Percentiles rank a stretch among this genome's conserved stretches.
Evolutionary conservation across 2,797 vertebrate genomes (phyloP).

Genomic region (Crocodylus rhombifer): DNA sequence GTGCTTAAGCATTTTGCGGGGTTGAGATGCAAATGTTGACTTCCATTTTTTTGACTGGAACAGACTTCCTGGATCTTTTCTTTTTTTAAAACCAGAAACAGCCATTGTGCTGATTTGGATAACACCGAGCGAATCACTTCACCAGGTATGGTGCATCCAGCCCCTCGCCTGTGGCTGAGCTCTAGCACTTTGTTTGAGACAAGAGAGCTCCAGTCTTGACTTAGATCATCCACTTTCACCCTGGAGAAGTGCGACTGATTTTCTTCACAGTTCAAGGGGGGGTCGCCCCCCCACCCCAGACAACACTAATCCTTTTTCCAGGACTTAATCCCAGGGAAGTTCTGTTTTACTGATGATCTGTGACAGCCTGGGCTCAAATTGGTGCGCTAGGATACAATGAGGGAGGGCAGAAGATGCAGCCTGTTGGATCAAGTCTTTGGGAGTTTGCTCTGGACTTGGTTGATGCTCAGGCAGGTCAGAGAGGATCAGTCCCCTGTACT

Average conservation of each 20-base stretch:
- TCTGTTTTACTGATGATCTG: not conserved
- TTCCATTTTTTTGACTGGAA: not conserved
- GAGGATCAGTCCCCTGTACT: not conserved
- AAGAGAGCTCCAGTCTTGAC: not conserved
- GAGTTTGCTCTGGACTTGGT: not conserved
- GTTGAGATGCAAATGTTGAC: not conserved
- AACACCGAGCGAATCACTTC: constrained; percentile 13
- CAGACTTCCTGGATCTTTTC: not conserved
- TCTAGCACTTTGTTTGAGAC: not conserved
- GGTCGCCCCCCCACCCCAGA: not conserved
- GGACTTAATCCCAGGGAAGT: not conserved
- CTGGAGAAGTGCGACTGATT: not conserved
- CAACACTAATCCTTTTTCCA: not conserved
- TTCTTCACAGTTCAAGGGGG: not conserved
- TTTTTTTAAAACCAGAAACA: not conserved
- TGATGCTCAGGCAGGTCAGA: not conserved
- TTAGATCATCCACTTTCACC: not conserved
- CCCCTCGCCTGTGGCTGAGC: not conserved
- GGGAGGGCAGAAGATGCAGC: not conserved
- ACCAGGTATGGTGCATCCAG: not conserved
- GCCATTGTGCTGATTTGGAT: not conserved
- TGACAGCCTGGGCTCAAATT: not conserved
- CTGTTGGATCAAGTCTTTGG: not conserved
- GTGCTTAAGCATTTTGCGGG: not conserved
- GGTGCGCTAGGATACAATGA: not conserved